A percentile compares a stretch with the other conserved stretches of the same genome.
Conservation (phyloP, 2,113 vertebrate species). For the Aegotheles bennettii region DNA sequence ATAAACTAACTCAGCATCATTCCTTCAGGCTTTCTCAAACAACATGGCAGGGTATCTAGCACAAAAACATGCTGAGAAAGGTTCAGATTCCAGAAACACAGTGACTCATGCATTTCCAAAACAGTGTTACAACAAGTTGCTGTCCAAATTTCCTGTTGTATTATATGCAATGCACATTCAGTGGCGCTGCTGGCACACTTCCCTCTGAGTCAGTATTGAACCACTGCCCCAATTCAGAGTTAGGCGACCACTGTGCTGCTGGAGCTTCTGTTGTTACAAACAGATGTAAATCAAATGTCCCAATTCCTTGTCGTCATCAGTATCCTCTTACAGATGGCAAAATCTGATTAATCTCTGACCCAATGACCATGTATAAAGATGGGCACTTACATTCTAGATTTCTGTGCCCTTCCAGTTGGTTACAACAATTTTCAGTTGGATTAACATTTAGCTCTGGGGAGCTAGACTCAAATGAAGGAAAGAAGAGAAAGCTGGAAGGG, state of each 20-base stretch:
- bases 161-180: neutral
- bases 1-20: neutral
- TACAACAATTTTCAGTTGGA: neutral
- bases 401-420: neutral
- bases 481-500: neutral
- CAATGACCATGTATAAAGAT: neutral
- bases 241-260: neutral
- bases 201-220: conserved; percentile 20
- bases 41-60: neutral
- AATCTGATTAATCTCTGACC: neutral
- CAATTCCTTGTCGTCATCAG: neutral
- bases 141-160: conserved; percentile 27
- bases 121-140: conserved; percentile 17
- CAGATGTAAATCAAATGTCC: neutral
- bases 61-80: conserved; percentile 34
- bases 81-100: conserved; percentile 13
- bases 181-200: conserved; percentile 13
- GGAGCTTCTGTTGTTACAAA: neutral
- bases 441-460: neutral
- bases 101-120: conserved; percentile 54
- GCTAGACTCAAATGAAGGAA: neutral
- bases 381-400: neutral
- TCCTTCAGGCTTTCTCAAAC: neutral
- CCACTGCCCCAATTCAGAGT: neutral
- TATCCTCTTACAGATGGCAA: neutral